Evolutionary conservation across 2,888 invertebrate genomes (phyloP), one percentile per base, ranked within the genome.

Genomic region (Pterostichus madidus): DNA sequence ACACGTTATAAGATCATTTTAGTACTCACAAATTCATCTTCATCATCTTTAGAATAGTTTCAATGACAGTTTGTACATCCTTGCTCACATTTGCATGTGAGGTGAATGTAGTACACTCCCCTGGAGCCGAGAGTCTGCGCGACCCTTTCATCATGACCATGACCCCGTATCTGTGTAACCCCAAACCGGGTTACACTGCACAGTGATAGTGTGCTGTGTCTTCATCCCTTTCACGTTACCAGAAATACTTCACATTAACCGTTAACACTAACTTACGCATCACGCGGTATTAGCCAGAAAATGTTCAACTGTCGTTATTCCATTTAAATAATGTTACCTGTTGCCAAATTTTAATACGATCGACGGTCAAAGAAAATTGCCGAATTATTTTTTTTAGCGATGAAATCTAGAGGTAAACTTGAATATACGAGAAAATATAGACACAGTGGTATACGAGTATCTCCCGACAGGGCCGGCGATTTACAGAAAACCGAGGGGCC

Each of bases 151-250:
- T 64, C 39, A 6, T 64, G 64, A 64, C 64, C 64, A 11, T 64
- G 64, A 64, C 64, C 64, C 39, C 64, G 64, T 64, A 64, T 64
- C 64, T 64, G n/a, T 64, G n/a, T 17, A 64, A 35, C 64, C 64
- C 64, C 64, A n/a, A 64, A 64, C 24, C 59, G 17, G 11, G 31
- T 24, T 31, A 59, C 17, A 11, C 32, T 39, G 35, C 6, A 64
- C 17, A 64, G 10, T 56, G 56, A 17, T 15, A 56, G 5, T 56
- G 49, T 49, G 13, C 13, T 56, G 5, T 56, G 49, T 49, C 4
- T 56, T 56, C 56, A 56, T 56, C 56, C 56, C 56, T 56, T 56
- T 56, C 17, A 17, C 56, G n/a, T 49, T n/a, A 49, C 49, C 49
- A 49, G 49, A 11, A 49, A 49, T 13, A 49, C 49, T 49, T 49